Base-by-base conservation (phyloP, 2,113 vertebrate species). In the Myiozetetes cayanensis region DNA sequence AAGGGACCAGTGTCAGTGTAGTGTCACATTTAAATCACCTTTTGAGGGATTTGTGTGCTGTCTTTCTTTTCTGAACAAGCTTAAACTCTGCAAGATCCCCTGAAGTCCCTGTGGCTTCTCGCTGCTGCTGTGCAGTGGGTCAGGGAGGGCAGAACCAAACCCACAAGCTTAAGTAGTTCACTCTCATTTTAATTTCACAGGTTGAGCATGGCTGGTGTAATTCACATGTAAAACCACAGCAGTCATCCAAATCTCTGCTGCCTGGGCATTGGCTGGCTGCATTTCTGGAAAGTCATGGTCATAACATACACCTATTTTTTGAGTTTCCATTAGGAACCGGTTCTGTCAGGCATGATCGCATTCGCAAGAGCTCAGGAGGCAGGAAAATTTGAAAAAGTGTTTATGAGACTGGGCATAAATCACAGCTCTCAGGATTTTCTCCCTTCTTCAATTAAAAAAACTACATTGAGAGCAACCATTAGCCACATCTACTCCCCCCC, bases 241-340 rank as follows among this genome's bases (percentile, higher is more conserved):
- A 89, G 90, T 13, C 90, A 81, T 92, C 90, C 93, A 85, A 75
- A 91, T 68, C 85, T 78, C 73, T 75, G 62, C 90, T 81, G 83
- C 70, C 84, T 72, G 92, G 94, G 92, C 94, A 94, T 62, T 92
- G 93, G 91, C 93, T 97, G 95, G 96, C 94, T 78, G 84, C 88
- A 86, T 37, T 85, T 86, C 92, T 96, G 96, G 96, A 96, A 97
- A 96, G 72, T 96, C 86, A 44, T 6, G 49, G 83, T 96, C 90
- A 96, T 83, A 94, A 90, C 65, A 74, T 46, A 78, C 43, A 96
- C 93, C 96, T 94, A 85, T 75, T 93, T 96, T 72, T 46, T 75
- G 79, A 96, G 88, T 96, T 96, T 94, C 93, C 93, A 96, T 96
- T 90, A 94, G 73, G 85, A 96, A 86, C 93, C 13, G 5, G 93